These are phyloP conservation scores for Terebella lapidaria DNA, from an alignment of 2,888 invertebrate species.

Conservation along the genomic window DNA sequence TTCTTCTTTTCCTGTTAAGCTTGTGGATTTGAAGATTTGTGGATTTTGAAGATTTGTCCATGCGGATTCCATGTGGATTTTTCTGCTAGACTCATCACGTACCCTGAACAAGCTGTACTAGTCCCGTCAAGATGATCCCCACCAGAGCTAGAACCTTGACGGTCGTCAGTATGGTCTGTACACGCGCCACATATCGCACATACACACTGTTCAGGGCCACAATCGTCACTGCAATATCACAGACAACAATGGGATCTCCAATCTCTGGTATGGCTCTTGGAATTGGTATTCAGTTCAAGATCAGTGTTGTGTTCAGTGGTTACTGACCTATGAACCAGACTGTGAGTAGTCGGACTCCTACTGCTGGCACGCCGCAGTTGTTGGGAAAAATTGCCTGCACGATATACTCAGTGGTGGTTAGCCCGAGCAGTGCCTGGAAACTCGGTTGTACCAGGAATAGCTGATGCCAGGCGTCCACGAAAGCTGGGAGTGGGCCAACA, in stretches of 20 bases:
- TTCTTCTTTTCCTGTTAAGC: too few species aligned
- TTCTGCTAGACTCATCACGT: too few species aligned
- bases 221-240: conserved; percentile 32
- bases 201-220: conserved; percentile 37
- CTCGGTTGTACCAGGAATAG: background rate
- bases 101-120: background rate
- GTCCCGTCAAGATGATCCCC: conserved; percentile 34
- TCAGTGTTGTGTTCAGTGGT: background rate
- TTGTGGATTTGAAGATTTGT: too few species aligned
- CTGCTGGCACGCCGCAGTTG: background rate
- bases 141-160: conserved; percentile 35
- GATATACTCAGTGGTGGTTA: background rate
- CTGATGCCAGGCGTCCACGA: conserved; percentile 27
- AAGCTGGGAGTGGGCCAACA: conserved; percentile 45
- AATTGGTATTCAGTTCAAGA: background rate
- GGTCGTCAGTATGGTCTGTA: conserved; percentile 34
- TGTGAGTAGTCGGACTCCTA: background rate
- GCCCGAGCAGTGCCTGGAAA: background rate
- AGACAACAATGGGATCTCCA: background rate
- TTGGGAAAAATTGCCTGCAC: background rate
- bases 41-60: too few species aligned
- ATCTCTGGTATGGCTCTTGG: background rate
- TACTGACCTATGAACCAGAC: background rate
- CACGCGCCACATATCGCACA: conserved; percentile 35
- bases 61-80: too few species aligned